Evolutionary conservation across 2,888 invertebrate species (phyloP), one percentile per base, ranked within the genome.

Genomic region (Parnassius smintheus): DNA sequence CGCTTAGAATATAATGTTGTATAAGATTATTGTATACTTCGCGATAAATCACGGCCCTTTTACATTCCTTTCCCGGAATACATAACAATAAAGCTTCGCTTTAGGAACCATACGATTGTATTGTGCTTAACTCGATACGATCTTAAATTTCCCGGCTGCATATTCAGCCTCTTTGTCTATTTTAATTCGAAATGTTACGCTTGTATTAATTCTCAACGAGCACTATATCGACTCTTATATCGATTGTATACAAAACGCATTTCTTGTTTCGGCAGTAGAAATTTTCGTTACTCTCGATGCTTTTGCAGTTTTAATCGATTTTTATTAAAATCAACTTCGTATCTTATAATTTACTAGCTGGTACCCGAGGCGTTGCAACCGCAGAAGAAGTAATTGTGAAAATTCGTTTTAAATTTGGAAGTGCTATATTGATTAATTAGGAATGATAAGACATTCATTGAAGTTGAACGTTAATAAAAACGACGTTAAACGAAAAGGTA

Each of bases 1-100:
- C 77, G 80, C 78, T 82, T 79, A 67, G 72, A 72, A 71, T 74
- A 75, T 71, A 72, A 67, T 70, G 61, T 62, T 70, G 61, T 62
- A 62, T 54, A 67, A 68, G 66, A 73, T 69, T 62, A 65, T 59
- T 66, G 63, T 61, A 65, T 62, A 62, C 67, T 73, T 71, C 71
- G 73, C 74, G 76, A 71, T 81, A 77, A 74, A 74, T 73, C 72
- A 70, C 75, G 70, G 65, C 68, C 68, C 56, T 57, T 62, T 62
- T 58, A 58, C 54, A 62, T 62, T 58, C 58, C 57, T 56, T 62
- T 58, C 61, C 61, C 61, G 61, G 56, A 61, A 61, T 61, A 61
- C 55, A 50, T 56, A 56, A 50, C 61, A 50, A 49, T 49, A 49
- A 50, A 13, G 44, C 56, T 51, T 49, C 61, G 61, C 55, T 61